These are phyloP conservation scores for Synanthedon formicaeformis DNA, from an alignment of 2,888 invertebrate species.

Conservation along the genomic window DNA sequence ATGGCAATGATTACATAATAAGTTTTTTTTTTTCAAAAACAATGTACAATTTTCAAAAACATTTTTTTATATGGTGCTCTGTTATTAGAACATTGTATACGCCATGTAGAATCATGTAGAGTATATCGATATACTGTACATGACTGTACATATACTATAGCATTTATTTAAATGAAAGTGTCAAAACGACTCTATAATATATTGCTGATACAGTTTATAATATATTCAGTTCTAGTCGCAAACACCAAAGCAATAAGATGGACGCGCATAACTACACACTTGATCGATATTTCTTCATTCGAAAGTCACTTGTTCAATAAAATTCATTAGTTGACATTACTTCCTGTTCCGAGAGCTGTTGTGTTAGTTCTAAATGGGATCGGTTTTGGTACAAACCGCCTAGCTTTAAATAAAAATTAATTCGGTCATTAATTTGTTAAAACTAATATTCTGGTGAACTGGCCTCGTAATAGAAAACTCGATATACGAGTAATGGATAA, in stretches of 20 bases:
- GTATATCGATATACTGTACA: neutral
- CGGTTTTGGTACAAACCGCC: neutral
- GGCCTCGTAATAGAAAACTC: too few species aligned
- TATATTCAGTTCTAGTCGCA: neutral
- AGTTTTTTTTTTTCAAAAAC: too few species aligned
- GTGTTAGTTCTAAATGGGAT: neutral
- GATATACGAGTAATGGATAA: too few species aligned
- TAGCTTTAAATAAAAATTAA: too few species aligned
- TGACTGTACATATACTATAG: neutral
- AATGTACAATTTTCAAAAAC: too few species aligned
- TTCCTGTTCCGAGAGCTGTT: constrained; percentile 35
- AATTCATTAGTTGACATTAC: constrained; percentile 37
- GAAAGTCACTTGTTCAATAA: constrained; percentile 47
- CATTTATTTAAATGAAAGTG: constrained; percentile 2
- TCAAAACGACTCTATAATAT: constrained; percentile 4
- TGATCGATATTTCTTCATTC: constrained; percentile 18
- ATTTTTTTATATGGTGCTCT: too few species aligned
- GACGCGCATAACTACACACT: constrained; percentile 7
- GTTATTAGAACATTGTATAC: too few species aligned
- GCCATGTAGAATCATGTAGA: too few species aligned
- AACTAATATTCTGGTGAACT: too few species aligned
- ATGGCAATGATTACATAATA: too few species aligned
- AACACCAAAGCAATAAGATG: neutral
- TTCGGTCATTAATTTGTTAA: too few species aligned
- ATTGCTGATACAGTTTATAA: constrained; percentile 10